These are phyloP conservation scores for Chaetorhynchus papuensis DNA, from an alignment of 2,113 vertebrate genomes.

Conservation along the genomic window DNA sequence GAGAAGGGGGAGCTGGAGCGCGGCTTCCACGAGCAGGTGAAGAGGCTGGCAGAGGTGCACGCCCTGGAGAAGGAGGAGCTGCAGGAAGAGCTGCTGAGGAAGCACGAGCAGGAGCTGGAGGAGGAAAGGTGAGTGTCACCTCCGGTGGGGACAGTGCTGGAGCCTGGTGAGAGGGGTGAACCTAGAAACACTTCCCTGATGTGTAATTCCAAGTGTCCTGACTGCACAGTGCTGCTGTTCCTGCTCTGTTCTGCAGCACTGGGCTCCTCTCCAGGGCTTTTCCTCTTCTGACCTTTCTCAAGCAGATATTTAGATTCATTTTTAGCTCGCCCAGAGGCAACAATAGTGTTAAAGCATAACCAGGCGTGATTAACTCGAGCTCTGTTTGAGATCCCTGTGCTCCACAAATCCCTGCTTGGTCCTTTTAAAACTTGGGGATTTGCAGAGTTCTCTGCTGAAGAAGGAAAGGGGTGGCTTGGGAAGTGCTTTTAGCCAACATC, in stretches of 20 bases:
- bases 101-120: constrained; percentile 75
- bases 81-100: constrained; percentile 65
- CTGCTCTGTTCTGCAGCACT: background rate
- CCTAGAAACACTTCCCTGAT: background rate
- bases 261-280: background rate
- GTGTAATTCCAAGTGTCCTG: background rate
- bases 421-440: background rate
- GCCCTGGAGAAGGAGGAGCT: constrained; percentile 69
- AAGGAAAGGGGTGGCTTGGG: background rate
- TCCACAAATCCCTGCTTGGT: background rate
- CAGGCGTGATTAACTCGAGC: background rate
- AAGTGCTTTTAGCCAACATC: background rate
- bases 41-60: constrained; percentile 55
- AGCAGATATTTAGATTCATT: background rate
- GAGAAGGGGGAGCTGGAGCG: constrained; percentile 67
- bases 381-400: background rate
- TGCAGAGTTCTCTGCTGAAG: background rate
- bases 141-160: background rate
- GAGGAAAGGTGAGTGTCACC: constrained; percentile 82
- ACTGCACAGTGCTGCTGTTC: background rate
- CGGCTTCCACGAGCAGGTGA: constrained; percentile 53
- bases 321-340: background rate
- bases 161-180: fast-evolving
- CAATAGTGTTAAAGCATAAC: background rate
- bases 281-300: background rate